Percentiles rank a stretch among this genome's conserved stretches.
phyloP scores from a whole-genome alignment of 1,140 invertebrate species.

The Heterodera carotae region DNA sequence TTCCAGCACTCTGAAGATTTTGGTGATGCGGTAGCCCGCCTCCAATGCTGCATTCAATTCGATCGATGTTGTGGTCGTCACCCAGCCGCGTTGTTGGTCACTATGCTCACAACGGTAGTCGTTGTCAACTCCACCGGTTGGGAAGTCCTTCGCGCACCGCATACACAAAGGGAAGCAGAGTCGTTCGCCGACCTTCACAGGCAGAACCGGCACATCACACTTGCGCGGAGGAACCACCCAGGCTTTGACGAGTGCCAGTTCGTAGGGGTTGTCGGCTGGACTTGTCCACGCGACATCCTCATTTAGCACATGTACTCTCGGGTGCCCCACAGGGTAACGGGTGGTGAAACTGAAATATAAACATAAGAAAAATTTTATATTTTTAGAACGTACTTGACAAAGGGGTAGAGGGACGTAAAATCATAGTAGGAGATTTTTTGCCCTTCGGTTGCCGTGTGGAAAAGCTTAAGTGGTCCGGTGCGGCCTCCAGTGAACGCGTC shows the following conservation, averaged over 20 bases:
- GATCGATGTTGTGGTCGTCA: background rate
- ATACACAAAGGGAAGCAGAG: conserved; percentile 3
- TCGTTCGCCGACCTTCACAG: background rate
- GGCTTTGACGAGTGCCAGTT: background rate
- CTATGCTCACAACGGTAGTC: background rate
- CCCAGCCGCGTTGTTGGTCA: conserved; percentile 9
- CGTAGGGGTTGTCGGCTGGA: conserved; percentile 3
- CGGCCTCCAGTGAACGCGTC: background rate
- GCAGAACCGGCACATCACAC: conserved; percentile 8
- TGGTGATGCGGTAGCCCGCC: conserved; percentile 1
- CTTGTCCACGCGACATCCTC: background rate
- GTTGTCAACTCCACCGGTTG: background rate
- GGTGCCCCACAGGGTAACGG: background rate
- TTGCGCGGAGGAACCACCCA: background rate
- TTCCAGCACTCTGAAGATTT: conserved; percentile 1
- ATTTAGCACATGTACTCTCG: conserved; percentile 1
- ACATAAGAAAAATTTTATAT: background rate
- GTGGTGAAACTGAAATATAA: conserved; percentile 2
- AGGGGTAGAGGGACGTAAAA: background rate
- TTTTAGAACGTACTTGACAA: too few relatives aligned
- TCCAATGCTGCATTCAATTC: conserved; percentile 15
- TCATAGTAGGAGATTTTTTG: conserved; percentile 17
- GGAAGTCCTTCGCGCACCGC: background rate
- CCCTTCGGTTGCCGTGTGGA: background rate
- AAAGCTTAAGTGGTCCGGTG: background rate